Percentiles rank a stretch among this genome's conserved stretches.
Evolutionary conservation across 1,140 invertebrate species (phyloP).

Genomic region (Bombus breviceps): DNA sequence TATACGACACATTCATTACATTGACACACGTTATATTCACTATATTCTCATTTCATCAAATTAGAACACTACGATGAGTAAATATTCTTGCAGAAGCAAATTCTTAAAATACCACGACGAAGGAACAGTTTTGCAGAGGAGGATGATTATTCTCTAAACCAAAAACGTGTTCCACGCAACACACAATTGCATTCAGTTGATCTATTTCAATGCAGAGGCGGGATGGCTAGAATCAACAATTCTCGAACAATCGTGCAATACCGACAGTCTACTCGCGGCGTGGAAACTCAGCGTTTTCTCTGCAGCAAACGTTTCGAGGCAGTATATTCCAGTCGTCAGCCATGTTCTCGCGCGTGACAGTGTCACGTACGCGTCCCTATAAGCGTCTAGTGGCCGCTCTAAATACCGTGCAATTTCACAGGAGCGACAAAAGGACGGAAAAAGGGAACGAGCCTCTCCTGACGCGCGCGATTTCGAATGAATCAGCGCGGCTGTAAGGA

Average conservation of each 20-base stretch:
- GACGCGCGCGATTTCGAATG: conserved; percentile 29
- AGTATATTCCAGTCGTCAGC: conserved; percentile 7
- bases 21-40: no score
- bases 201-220: neutral
- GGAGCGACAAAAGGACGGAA: neutral
- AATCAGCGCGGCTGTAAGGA: conserved; percentile 31
- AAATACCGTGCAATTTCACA: conserved; percentile 34
- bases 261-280: neutral
- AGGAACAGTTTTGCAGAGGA: neutral
- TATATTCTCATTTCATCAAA: neutral
- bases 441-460: conserved; percentile 17
- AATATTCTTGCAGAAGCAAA: neutral
- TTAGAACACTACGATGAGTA: neutral
- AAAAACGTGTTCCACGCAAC: no score
- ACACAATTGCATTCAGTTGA: neutral
- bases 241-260: neutral
- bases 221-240: neutral
- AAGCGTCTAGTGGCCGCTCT: conserved; percentile 23
- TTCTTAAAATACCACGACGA: neutral
- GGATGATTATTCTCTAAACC: neutral
- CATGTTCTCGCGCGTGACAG: conserved; percentile 11
- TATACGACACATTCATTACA: no score
- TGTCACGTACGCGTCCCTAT: conserved; percentile 38
- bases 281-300: conserved; percentile 9
- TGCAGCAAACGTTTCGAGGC: neutral